Conservation (phyloP, 2,113 vertebrate genomes). For the Pluvialis apricaria region DNA sequence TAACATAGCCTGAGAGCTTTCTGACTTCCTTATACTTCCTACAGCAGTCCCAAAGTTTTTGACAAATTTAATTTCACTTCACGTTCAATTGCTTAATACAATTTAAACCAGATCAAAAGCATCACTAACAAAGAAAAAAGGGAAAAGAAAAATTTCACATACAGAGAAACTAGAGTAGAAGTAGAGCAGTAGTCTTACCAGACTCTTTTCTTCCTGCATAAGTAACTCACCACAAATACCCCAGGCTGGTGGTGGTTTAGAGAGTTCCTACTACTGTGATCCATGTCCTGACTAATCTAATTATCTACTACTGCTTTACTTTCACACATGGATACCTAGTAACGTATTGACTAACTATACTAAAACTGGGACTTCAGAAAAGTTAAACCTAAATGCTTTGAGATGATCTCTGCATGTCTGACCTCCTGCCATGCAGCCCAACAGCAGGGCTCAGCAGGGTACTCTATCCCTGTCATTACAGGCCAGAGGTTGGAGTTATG, state of each 20-base stretch:
- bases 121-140: neutral
- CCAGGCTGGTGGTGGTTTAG: neutral
- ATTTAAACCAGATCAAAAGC: neutral
- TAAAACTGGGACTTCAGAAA: neutral
- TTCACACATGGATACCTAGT: neutral
- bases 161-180: neutral
- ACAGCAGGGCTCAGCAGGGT: neutral
- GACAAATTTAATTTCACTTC: neutral
- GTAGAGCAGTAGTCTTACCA: neutral
- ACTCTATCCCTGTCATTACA: neutral
- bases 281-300: neutral
- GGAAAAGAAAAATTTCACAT: neutral
- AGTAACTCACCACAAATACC: neutral
- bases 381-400: neutral
- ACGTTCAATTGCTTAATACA: neutral
- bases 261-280: neutral
- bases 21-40: neutral
- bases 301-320: neutral
- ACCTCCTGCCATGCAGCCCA: neutral
- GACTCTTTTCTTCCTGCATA: neutral
- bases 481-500: accelerated
- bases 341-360: neutral
- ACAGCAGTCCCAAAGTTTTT: neutral
- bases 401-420: neutral
- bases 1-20: neutral